Base-by-base conservation (phyloP, 2,113 vertebrate species). In the Callipepla californica region DNA sequence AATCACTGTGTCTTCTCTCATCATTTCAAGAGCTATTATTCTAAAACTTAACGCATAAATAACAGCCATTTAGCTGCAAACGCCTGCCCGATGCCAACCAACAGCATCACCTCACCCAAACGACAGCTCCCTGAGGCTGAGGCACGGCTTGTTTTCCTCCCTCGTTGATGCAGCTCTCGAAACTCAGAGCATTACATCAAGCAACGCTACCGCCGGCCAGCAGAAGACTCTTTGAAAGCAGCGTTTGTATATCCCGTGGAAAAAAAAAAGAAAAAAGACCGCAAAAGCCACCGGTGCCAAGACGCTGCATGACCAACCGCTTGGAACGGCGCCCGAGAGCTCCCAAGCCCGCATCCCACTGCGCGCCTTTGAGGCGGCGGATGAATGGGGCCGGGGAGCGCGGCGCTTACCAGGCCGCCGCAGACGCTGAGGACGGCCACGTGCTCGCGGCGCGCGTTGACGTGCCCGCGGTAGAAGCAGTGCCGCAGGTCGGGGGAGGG, bases 401-500 rank as follows among this genome's bases (percentile, higher is more conserved):
- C 47, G 74, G 70, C 21, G 97, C 99, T 99, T 98, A 99, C 99
- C 95, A 99, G 98, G 89, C 99, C 99, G 59, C 99, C 98, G 65
- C 99, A 99, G 80, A 99, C 95, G 94, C 99, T 99, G 97, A 99
- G 98, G 92, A 99, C 98, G 0, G 99, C 99, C 6, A 96, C 93
- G 93, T 98, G 97, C 7, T 94, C 94, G 80, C 96, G 96, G 74
- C 87, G 95, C 8, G 97, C 97, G 57, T 99, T 99, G 95, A 99
- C 99, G 82, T 98, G 98, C 91, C 99, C 99, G 15, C 98, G 98
- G 96, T 99, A 99, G 96, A 99, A 99, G 85, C 99, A 99, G 97
- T 99, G 99, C 40, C 98, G 98, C 95, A 99, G 89, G 48, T 98
- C 98, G 18, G 96, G 72, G 59, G 90, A 80, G 53, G 83, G 13